A percentile compares a stretch with the other conserved stretches of the same genome.
phyloP scores from a whole-genome alignment of 2,888 invertebrate species.

The Harpalus rubripes region DNA sequence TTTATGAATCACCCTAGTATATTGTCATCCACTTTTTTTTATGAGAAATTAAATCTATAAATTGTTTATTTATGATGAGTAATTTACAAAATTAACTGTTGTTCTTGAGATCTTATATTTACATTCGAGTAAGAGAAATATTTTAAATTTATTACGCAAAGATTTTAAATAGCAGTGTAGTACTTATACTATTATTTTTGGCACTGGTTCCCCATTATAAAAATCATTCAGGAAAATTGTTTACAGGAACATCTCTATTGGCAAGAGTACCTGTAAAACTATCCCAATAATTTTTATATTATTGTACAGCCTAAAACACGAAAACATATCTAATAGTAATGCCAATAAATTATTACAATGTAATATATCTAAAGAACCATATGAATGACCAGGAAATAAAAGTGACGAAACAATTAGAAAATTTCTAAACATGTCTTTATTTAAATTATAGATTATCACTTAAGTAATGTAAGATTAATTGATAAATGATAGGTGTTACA shows the following conservation, averaged over 20 bases:
- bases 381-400: neutral
- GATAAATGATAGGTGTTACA: neutral
- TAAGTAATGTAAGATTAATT: neutral
- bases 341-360: too few relatives aligned
- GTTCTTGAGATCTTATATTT: constrained; percentile 6
- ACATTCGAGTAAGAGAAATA: constrained; percentile 1
- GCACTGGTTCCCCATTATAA: constrained; percentile 13
- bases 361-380: too few relatives aligned
- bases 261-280: constrained; percentile 10
- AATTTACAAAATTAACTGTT: neutral
- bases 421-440: constrained; percentile 1
- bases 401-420: neutral
- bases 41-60: neutral
- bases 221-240: constrained; percentile 44
- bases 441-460: neutral
- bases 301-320: neutral
- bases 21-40: too few relatives aligned
- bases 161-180: constrained; percentile 39
- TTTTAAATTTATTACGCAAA: constrained; percentile 46
- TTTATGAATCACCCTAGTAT: too few relatives aligned
- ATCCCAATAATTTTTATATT: constrained; percentile 36
- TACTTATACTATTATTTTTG: constrained; percentile 44
- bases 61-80: neutral
- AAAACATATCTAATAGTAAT: too few relatives aligned
- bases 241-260: constrained; percentile 34